Evolutionary conservation across 2,888 invertebrate species (phyloP), one percentile per base, ranked within the genome.

Genomic region (Pristionchus exspectatus): DNA sequence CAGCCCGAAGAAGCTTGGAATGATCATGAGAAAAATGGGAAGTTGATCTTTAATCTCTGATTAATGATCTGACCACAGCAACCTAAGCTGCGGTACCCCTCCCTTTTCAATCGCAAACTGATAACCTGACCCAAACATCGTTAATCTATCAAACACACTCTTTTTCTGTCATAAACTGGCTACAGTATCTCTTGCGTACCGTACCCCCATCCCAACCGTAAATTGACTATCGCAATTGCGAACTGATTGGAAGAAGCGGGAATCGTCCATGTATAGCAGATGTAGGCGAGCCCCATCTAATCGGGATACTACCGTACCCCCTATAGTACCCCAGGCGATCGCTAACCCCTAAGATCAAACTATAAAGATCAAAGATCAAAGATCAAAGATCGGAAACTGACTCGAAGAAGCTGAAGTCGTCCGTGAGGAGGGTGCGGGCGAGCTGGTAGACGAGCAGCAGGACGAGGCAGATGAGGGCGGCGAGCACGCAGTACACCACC

Each of bases 371-470:
- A 27, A n/a, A 69, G 69, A 63, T n/a, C n/a, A 30, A 1, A 10
- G 33, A 27, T 30, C 33, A 33, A 21, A 44, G 27, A 44, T 30
- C 38, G n/a, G n/a, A 77, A 54, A 33, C 84, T 27, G 16, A 85
- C 84, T 85, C 84, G 33, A 85, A 85, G 59, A 59, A 59, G 12
- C 59, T 7, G 84, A 59, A 85, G 84, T 85, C 59, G 63, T 85
- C 84, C 10, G 84, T 85, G 59, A 18, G 5, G 84, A 85, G 30
- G 24, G 59, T 30, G 84, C 1, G 30, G 59, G 59, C 33, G 84
- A 85, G 84, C 33, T 85, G 63, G 84, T 27, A 85, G 59, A 85
- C 16, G 84, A 85, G 38, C 21, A 59, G 33, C 33, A 81, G 21
- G 9, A 54, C 81, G 50, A 81, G n/a, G 81, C 50, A 81, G 81